Base-by-base conservation (phyloP, 2,113 vertebrate species). In the Origma solitaria region DNA sequence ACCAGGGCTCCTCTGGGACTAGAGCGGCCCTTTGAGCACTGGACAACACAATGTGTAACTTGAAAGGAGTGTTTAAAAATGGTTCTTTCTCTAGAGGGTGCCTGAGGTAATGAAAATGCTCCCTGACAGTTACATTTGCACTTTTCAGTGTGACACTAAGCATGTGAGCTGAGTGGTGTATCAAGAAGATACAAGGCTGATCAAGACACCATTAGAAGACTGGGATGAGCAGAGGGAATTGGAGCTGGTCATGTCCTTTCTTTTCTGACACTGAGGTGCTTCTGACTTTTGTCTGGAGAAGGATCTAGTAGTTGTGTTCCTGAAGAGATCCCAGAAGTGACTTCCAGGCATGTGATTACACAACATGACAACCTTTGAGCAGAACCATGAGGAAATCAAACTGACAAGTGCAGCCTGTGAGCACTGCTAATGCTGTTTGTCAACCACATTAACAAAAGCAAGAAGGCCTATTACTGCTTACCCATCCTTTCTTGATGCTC, bases 351-450 rank as follows among this genome's bases (percentile, higher is more conserved):
- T 15, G 6, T n/a, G 71, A 57, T 56, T 61, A 58, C 10, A 49
- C 25, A 85, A 81, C 38, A 47, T 33, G 42, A 68, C 40, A 71
- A 82, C 11, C 31, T 61, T 13, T 40, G 66, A 79, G 45, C 40
- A 87, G 56, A 68, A 75, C 15, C 33, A 35, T 13, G 27, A 94
- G n/a, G 66, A 94, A 90, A 81, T 61, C 76, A 72, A 93, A 53
- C 24, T 60, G 78, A 80, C 49, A 82, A 49, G 77, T 35, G 71
- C 62, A 92, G 75, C 28, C 68, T 47, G 28, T 65, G 50, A 86
- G 42, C 66, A 42, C n/a, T 54, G 38, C 17, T 93, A 85, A 93
- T 62, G 71, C 25, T 2, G 1, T 70, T 73, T 65, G 30, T 82
- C 86, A 87, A 57, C 44, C 4, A 4, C 42, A 62, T 42, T 88